phyloP scores from a whole-genome alignment of 2,113 vertebrate genomes.

The Vidua chalybeata region DNA sequence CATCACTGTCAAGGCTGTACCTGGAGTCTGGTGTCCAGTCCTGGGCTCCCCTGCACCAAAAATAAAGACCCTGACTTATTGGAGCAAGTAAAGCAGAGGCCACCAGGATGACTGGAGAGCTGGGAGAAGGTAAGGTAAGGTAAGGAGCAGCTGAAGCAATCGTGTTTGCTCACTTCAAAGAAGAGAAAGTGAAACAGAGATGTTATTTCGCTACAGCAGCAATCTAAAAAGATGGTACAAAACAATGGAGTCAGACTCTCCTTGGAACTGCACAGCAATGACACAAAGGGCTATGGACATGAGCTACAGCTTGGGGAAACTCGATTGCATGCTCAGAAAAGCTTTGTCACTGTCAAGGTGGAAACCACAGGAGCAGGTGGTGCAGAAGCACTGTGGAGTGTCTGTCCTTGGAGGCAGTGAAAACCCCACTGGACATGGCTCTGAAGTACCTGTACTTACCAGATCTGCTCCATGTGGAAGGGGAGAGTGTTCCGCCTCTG shows the following conservation, averaged over 20 bases:
- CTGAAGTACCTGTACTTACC: not conserved
- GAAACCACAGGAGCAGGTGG: not conserved
- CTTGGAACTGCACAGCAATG: not conserved
- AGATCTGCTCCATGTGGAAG: not conserved
- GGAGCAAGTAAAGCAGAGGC: not conserved
- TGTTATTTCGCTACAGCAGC: not conserved
- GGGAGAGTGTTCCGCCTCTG: not conserved
- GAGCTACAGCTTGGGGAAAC: not conserved
- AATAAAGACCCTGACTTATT: not conserved
- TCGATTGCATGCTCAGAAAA: accelerated
- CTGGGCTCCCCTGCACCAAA: not conserved
- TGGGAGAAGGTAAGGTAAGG: accelerated
- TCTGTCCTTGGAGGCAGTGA: not conserved
- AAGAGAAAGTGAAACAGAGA: not conserved
- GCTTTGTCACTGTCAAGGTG: not conserved
- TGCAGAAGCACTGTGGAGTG: not conserved
- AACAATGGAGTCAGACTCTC: not conserved
- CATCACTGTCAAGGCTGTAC: not conserved
- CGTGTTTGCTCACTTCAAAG: not conserved
- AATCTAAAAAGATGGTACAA: not conserved
- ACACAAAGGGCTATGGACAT: not conserved
- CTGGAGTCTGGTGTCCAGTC: not conserved
- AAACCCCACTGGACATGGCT: not conserved
- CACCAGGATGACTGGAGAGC: not conserved
- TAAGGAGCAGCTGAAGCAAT: not conserved